Conservation (phyloP, 2,797 vertebrate species). For the Poecilia velifera region DNA sequence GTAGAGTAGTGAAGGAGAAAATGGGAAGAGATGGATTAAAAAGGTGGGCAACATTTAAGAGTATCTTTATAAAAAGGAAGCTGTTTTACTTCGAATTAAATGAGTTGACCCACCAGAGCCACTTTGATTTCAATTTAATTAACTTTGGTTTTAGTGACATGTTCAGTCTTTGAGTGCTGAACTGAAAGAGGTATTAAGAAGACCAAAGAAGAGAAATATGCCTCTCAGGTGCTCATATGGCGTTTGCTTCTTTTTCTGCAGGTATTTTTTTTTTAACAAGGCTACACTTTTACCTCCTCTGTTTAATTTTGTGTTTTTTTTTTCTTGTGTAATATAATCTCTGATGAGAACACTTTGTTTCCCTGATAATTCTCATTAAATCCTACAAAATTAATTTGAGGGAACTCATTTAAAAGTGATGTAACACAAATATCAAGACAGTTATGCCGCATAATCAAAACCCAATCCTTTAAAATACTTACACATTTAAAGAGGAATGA, state of each 20-base stretch:
- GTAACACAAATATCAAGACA: background rate
- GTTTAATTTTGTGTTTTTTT: slow-evolving; percentile 31
- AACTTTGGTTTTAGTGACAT: slow-evolving; percentile 57
- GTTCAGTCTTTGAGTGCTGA: slow-evolving; percentile 47
- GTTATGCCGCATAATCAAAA: background rate
- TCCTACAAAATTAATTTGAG: background rate
- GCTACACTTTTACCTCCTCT: slow-evolving; percentile 65
- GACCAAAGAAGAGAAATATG: slow-evolving; percentile 32
- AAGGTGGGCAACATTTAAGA: slow-evolving; percentile 31
- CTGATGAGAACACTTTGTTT: background rate
- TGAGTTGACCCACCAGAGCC: slow-evolving; percentile 49
- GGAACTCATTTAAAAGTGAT: background rate
- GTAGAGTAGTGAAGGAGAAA: slow-evolving; percentile 16
- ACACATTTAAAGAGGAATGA: background rate
- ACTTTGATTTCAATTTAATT: slow-evolving; percentile 66
- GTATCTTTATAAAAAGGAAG: slow-evolving; percentile 30
- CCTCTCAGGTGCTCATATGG: slow-evolving; percentile 39
- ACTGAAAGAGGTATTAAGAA: slow-evolving; percentile 41
- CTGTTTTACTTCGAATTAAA: slow-evolving; percentile 58
- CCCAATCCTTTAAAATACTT: background rate
- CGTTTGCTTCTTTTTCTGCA: slow-evolving; percentile 58
- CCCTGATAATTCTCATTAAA: background rate
- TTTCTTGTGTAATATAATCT: slow-evolving; percentile 5
- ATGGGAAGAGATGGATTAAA: slow-evolving; percentile 26
- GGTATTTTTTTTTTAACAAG: slow-evolving; percentile 73